A percentile compares a stretch with the other conserved stretches of the same genome.
Conservation (phyloP, 2,113 vertebrate genomes). For the Todiramphus saurophagus region DNA sequence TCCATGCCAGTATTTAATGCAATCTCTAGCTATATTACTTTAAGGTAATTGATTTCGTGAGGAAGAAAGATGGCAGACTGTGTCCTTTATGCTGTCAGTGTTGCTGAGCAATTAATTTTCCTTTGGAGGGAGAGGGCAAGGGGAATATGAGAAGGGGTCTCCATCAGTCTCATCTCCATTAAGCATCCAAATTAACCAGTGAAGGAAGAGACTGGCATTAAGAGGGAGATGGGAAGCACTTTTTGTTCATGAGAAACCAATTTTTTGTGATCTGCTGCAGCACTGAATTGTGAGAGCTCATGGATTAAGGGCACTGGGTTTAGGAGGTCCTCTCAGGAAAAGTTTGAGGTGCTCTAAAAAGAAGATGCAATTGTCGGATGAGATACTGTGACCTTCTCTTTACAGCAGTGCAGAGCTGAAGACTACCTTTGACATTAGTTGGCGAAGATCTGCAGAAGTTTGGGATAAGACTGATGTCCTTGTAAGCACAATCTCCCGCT, state of each 20-base stretch:
- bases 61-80: not conserved
- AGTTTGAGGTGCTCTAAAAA: not conserved
- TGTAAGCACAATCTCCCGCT: not conserved
- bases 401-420: not conserved
- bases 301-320: not conserved
- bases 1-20: not conserved
- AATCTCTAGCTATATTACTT: not conserved
- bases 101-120: not conserved
- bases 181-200: not conserved
- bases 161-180: not conserved
- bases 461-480: conserved; percentile 4
- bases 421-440: not conserved
- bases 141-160: not conserved
- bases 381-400: not conserved
- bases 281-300: not conserved
- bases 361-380: not conserved
- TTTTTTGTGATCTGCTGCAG: not conserved
- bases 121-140: not conserved
- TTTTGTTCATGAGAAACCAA: not conserved
- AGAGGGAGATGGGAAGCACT: not conserved
- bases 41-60: not conserved
- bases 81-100: not conserved
- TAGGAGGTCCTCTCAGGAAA: not conserved
- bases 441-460: not conserved
- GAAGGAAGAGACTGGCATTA: not conserved